Evolutionary conservation across 2,888 invertebrate genomes (phyloP).

Genomic region (Torymus auratus): DNA sequence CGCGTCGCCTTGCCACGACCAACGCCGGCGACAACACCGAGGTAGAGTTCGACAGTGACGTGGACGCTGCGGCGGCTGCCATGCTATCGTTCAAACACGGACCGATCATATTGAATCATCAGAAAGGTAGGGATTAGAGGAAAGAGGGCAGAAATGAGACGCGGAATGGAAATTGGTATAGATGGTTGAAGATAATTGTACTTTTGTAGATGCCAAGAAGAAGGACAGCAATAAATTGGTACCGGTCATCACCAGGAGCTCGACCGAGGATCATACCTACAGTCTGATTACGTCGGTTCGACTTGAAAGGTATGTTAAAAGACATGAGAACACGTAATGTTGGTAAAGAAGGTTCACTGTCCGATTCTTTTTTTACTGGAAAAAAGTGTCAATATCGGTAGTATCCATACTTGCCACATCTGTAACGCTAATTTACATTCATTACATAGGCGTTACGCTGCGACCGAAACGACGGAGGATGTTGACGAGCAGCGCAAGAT

Average conservation of each 20-base stretch:
- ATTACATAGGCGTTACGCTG: conserved; percentile 26
- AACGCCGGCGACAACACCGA: conserved; percentile 71
- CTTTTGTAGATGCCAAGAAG: conserved; percentile 70
- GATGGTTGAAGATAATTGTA: not conserved
- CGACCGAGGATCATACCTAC: conserved; percentile 96
- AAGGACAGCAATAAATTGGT: conserved; percentile 74
- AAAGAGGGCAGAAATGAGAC: no score
- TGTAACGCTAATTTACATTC: no score
- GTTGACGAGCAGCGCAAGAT: conserved; percentile 84
- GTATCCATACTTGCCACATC: no score
- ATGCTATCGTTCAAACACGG: conserved; percentile 93
- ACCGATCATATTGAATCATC: conserved; percentile 81
- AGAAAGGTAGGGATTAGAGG: conserved; percentile 68
- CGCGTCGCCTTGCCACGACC: conserved; percentile 81
- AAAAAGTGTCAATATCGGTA: no score
- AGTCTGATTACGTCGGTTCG: conserved; percentile 78
- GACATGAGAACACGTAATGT: no score
- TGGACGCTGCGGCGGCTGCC: conserved; percentile 88
- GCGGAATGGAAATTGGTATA: no score
- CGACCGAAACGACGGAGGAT: conserved; percentile 73
- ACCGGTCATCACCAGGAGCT: conserved; percentile 89
- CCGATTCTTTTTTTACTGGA: no score
- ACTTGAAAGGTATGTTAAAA: conserved; percentile 68
- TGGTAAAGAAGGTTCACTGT: no score
- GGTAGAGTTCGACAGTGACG: conserved; percentile 81